These are phyloP conservation scores for Pelecanus crispus DNA, from an alignment of 2,113 vertebrate genomes.

Conservation along the genomic window DNA sequence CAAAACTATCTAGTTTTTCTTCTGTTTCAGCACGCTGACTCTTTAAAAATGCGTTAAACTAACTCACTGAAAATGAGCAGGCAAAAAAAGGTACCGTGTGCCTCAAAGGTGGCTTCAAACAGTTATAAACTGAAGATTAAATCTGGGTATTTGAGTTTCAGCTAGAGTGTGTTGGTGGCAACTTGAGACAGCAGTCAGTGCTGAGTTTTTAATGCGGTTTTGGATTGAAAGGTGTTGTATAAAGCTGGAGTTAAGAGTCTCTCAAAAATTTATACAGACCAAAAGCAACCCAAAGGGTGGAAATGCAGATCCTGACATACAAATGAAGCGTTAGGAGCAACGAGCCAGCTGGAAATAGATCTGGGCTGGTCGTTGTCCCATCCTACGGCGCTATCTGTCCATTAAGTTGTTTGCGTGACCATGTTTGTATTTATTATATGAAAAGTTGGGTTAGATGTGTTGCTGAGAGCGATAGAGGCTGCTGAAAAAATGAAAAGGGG, in stretches of 20 bases:
- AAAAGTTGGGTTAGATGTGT: not conserved
- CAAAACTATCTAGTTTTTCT: not conserved
- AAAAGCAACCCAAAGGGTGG: not conserved
- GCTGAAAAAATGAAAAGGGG: not conserved
- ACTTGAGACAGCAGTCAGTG: not conserved
- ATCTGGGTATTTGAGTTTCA: not conserved
- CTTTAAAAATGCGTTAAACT: not conserved
- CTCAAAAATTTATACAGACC: not conserved
- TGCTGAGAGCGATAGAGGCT: not conserved
- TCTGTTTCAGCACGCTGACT: not conserved
- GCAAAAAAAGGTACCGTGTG: not conserved
- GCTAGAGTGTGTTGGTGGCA: not conserved
- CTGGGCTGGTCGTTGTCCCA: not conserved
- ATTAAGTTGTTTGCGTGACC: accelerated
- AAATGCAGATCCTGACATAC: not conserved
- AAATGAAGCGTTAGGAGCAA: not conserved
- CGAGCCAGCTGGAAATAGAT: not conserved
- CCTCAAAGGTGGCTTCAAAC: not conserved
- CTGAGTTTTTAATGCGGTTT: not conserved
- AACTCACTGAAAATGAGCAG: not conserved
- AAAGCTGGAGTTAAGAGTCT: not conserved
- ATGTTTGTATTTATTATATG: not conserved
- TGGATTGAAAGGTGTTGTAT: not conserved
- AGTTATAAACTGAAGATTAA: not conserved
- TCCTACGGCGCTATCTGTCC: not conserved